These are phyloP conservation scores for Karalla daura DNA, from an alignment of 2,797 vertebrate species.

Conservation along the genomic window DNA sequence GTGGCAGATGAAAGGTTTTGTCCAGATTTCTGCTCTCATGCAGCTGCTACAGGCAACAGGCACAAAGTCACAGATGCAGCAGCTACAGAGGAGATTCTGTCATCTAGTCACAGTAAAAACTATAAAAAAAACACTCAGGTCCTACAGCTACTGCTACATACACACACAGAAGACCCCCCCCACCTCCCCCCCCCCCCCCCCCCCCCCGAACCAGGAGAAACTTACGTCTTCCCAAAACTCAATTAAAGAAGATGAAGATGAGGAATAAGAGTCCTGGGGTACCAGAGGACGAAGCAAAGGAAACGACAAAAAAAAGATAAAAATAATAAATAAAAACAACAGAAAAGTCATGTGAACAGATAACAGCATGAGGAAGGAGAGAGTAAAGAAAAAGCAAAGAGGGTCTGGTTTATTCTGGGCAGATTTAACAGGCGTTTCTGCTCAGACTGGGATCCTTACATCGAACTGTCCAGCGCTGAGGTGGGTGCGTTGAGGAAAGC, in stretches of 20 bases:
- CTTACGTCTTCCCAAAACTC: conserved; percentile 99
- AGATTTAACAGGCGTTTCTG: background rate
- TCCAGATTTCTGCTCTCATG: too few relatives aligned
- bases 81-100: conserved; percentile 20
- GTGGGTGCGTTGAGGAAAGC: conserved; percentile 98
- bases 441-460: conserved; percentile 84
- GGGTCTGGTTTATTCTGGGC: background rate
- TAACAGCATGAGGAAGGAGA: conserved; percentile 11
- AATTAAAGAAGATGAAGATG: conserved; percentile 96
- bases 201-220: conserved; percentile 74
- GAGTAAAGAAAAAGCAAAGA: conserved; percentile 10
- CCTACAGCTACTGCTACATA: conserved; percentile 36
- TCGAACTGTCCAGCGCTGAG: conserved; percentile 96
- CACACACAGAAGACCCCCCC: conserved; percentile 32
- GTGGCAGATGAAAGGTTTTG: too few relatives aligned
- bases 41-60: conserved; percentile 14
- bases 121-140: background rate
- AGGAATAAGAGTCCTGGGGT: conserved; percentile 95
- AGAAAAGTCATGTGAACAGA: conserved; percentile 42
- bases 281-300: conserved; percentile 86
- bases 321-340: conserved; percentile 44
- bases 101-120: too few relatives aligned
- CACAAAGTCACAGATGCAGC: conserved; percentile 8
- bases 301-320: conserved; percentile 58
- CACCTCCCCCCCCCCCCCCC: too few relatives aligned